Base-by-base conservation (phyloP, 2,888 invertebrate species). In the Lasioglossum vierecki region DNA sequence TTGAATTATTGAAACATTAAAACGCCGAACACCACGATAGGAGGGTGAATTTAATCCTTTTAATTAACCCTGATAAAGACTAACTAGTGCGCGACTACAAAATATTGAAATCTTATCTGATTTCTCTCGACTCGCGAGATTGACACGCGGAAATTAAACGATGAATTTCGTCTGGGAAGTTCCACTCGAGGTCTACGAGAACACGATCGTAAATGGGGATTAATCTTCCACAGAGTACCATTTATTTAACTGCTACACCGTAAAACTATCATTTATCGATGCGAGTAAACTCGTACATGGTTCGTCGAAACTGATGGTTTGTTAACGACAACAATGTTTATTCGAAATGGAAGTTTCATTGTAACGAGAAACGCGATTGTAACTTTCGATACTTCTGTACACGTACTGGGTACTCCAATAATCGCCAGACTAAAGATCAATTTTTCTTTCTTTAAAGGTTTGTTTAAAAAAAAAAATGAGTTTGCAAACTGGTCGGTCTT, bases 261-360 rank as follows among this genome's bases (percentile, higher is more conserved):
- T 85, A 82, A 87, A 81, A 85, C 80, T 78, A 35, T 68, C 85
- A 74, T 87, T 88, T 81, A 79, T 74, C 15, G 41, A 80, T 35
- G 46, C 66, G 30, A 8, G 15, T 4, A 30, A 63, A 30, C 60
- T 26, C 26, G 26, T 4, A 30, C 4, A 57, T n/a, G 57, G 9
- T n/a, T 53, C n/a, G 53, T n/a, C 9, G 53, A 53, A 9, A 3
- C 9, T n/a, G 22, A n/a, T 22, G 60, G 15, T 30, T 63, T 30
- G 30, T 63, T 63, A 30, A 30, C 63, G 6, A 30, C 30, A 15
- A 63, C 6, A 63, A 63, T 30, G 30, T 26, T 63, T 6, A 15
- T 63, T 15, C 6, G 15, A n/a, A 6, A 15, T 2, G 6, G 6
- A 63, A 63, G 5, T 63, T 63, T 63, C 30, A 30, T 15, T 26